Evolutionary conservation across 2,113 vertebrate species (phyloP).

Genomic region (Pimephales promelas): DNA sequence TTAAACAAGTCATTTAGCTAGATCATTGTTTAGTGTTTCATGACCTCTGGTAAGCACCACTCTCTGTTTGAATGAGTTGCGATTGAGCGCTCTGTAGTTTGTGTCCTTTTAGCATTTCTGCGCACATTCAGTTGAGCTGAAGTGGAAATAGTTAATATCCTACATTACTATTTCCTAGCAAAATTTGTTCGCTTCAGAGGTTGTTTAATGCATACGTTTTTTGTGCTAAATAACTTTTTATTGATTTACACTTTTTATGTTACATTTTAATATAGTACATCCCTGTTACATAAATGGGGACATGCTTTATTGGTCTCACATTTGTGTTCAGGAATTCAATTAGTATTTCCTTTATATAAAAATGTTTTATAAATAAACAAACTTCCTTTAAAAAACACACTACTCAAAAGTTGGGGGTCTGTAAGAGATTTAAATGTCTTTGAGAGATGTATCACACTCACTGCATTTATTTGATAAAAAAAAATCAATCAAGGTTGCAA

Average conservation of each 20-base stretch:
- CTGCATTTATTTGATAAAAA: no score
- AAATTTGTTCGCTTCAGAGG: neutral
- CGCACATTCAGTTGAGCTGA: neutral
- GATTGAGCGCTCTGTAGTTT: neutral
- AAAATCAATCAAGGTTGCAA: no score
- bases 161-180: neutral
- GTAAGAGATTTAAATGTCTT: no score
- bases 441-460: no score
- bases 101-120: slow-evolving; percentile 3
- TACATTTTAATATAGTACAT: neutral
- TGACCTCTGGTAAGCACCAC: neutral
- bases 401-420: no score
- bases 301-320: neutral
- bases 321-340: neutral
- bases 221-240: neutral
- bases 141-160: neutral
- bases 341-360: no score
- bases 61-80: slow-evolving; percentile 1
- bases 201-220: neutral
- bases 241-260: neutral
- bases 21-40: slow-evolving; percentile 1
- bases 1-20: neutral
- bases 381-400: no score
- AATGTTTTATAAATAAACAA: no score
- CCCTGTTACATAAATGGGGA: neutral